Evolutionary conservation across 2,797 vertebrate genomes (phyloP).

Genomic region (Chloroceryle inda): DNA sequence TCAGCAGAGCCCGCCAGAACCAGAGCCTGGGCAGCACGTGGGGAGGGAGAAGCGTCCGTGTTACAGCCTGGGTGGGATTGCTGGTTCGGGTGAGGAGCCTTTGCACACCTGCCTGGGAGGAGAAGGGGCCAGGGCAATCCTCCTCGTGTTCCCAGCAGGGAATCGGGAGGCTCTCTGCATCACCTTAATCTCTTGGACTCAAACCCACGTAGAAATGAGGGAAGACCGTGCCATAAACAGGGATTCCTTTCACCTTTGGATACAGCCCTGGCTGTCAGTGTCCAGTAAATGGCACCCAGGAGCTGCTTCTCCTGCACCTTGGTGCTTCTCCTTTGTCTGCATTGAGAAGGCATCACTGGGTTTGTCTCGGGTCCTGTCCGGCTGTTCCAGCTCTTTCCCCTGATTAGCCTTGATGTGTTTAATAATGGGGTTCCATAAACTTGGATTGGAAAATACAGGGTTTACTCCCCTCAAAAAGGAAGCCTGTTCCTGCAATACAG

Average conservation of each 20-base stretch:
- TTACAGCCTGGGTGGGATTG: neutral
- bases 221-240: neutral
- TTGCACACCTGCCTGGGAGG: rapidly evolving
- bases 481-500: neutral
- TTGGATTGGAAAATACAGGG: neutral
- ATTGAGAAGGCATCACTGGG: neutral
- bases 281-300: rapidly evolving
- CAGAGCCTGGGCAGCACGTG: neutral
- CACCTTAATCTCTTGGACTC: neutral
- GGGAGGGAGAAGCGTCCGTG: neutral
- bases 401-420: neutral
- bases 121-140: neutral
- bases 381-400: neutral
- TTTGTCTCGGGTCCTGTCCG: neutral
- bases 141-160: neutral
- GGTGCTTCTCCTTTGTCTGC: neutral
- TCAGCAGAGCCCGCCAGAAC: too few species aligned
- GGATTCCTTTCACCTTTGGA: neutral
- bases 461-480: neutral
- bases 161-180: neutral
- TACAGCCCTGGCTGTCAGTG: rapidly evolving
- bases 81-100: neutral
- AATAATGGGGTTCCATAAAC: neutral
- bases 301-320: neutral
- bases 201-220: neutral